Conservation (phyloP, 2,888 invertebrate species). For the Cordilura impudica region DNA sequence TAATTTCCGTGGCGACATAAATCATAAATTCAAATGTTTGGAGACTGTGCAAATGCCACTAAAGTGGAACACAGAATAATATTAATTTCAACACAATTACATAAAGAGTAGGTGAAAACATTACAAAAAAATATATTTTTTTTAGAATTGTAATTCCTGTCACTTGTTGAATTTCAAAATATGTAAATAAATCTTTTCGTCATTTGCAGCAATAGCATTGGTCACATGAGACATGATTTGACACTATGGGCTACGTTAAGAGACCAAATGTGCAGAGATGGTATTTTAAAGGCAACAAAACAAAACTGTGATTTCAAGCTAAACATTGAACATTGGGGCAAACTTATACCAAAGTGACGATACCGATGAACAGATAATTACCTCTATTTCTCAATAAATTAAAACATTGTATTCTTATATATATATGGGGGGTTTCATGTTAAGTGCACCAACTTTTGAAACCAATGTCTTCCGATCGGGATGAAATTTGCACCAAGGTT, state of each 20-base stretch:
- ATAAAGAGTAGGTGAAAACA: not conserved
- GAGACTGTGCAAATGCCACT: conserved; percentile 24
- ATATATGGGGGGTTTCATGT: too few species aligned
- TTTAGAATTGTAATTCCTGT: conserved; percentile 32
- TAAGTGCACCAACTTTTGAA: too few species aligned
- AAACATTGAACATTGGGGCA: too few species aligned
- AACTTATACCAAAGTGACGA: too few species aligned
- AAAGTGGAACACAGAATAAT: conserved; percentile 12
- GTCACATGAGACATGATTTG: not conserved
- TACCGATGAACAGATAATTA: too few species aligned
- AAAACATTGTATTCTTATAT: too few species aligned
- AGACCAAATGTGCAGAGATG: too few species aligned
- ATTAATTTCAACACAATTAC: conserved; percentile 6
- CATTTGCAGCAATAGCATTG: not conserved
- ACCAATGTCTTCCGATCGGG: too few species aligned
- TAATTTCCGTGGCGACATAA: conserved; percentile 47
- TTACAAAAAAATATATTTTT: not conserved
- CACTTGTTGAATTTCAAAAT: conserved; percentile 31
- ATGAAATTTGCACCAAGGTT: too few species aligned
- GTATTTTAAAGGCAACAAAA: too few species aligned
- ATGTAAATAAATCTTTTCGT: conserved; percentile 5
- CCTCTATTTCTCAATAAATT: too few species aligned
- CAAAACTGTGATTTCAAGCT: too few species aligned
- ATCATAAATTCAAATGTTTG: conserved; percentile 49
- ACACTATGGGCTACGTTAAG: not conserved